Conservation (phyloP, 2,797 vertebrate genomes). For the Podarcis siculus region DNA sequence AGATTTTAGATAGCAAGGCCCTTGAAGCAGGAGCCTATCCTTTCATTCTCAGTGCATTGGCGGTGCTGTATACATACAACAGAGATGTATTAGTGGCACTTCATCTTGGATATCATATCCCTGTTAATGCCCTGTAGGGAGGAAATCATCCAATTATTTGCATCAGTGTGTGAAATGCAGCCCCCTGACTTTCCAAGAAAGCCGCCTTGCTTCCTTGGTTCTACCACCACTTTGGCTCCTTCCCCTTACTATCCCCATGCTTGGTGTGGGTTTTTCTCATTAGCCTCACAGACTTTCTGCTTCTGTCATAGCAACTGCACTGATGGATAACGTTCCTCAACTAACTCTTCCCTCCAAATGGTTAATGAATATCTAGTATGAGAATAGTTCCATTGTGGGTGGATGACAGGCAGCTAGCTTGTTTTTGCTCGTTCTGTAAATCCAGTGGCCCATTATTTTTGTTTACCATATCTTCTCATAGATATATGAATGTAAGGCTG, state of each 20-base stretch:
- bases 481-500: no score
- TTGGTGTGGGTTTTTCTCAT: no score
- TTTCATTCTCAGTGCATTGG: no score
- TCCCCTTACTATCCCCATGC: background rate
- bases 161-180: background rate
- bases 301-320: background rate
- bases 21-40: no score
- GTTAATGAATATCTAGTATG: background rate
- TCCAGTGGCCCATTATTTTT: no score
- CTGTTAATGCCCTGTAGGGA: background rate
- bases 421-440: background rate
- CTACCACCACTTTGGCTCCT: background rate
- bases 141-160: background rate
- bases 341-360: background rate
- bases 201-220: background rate
- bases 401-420: background rate
- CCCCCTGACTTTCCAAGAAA: no score
- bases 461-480: no score
- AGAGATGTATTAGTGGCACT: background rate
- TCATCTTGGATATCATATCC: background rate
- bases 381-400: background rate
- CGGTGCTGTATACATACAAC: no score
- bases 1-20: no score
- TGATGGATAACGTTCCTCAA: background rate
- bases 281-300: no score